Conservation (phyloP, 2,797 vertebrate genomes). For the Sebastes taczanowskii region DNA sequence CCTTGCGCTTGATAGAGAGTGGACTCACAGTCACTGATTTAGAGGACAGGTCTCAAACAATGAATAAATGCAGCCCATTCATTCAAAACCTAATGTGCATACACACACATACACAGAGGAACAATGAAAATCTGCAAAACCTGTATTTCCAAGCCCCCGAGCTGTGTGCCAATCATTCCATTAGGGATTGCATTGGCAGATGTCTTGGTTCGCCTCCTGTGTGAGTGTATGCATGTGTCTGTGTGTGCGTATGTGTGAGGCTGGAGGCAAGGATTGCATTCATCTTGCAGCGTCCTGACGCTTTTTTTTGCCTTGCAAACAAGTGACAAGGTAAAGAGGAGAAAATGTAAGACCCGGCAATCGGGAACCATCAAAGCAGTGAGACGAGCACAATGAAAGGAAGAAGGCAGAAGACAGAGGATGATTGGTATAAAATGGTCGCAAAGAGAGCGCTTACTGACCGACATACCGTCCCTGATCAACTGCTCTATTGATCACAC, state of each 20-base stretch:
- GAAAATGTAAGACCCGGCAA: constrained; percentile 18
- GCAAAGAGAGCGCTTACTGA: background rate
- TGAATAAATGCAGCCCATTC: background rate
- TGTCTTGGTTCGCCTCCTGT: constrained; percentile 22
- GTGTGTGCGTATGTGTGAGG: background rate
- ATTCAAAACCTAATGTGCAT: background rate
- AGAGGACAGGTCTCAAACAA: background rate
- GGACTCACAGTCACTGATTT: constrained; percentile 1
- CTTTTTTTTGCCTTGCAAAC: constrained; percentile 20
- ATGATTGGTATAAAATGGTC: constrained; percentile 2
- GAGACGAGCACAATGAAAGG: constrained; percentile 8
- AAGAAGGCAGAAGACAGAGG: background rate
- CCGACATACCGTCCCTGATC: constrained; percentile 24
- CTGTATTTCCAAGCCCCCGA: constrained; percentile 21
- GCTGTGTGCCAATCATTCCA: constrained; percentile 63
- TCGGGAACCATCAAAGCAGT: constrained; percentile 6
- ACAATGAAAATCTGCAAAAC: constrained; percentile 40
- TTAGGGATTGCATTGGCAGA: constrained; percentile 58
- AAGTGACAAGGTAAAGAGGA: constrained; percentile 9
- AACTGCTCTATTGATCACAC: constrained; percentile 27
- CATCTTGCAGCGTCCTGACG: constrained; percentile 49
- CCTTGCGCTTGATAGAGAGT: background rate
- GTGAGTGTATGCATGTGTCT: background rate
- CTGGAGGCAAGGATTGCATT: constrained; percentile 53
- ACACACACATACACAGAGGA: background rate